These are phyloP conservation scores for Podotricha telesiphe DNA, from an alignment of 2,888 invertebrate species.

Conservation along the genomic window DNA sequence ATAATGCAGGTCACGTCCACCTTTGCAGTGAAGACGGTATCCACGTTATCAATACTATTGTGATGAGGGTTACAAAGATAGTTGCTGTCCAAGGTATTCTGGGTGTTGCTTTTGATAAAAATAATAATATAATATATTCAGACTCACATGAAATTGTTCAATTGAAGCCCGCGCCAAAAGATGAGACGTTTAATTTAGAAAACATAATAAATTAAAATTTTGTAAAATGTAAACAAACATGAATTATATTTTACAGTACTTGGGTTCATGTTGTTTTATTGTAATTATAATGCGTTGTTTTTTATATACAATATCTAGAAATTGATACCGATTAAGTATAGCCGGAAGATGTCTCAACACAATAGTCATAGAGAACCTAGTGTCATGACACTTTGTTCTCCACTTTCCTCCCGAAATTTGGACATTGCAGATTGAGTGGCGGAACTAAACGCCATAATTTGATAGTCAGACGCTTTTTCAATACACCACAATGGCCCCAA, in stretches of 20 bases:
- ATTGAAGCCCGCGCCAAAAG: constrained; percentile 51
- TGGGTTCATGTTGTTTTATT: not conserved
- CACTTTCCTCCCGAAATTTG: no score
- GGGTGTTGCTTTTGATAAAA: constrained; percentile 66
- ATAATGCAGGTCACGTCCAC: constrained; percentile 61
- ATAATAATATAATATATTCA: constrained; percentile 69
- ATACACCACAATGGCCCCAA: no score
- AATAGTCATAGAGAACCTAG: no score
- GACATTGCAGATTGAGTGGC: no score
- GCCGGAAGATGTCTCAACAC: no score
- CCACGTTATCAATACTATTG: constrained; percentile 60
- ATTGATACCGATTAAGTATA: no score
- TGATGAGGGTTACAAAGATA: constrained; percentile 61
- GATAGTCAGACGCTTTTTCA: no score
- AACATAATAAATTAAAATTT: constrained; percentile 11
- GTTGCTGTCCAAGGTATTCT: constrained; percentile 62
- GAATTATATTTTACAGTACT: not conserved
- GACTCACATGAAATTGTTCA: constrained; percentile 67
- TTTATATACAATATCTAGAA: no score
- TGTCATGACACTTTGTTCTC: no score
- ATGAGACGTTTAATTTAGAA: constrained; percentile 23
- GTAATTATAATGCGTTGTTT: not conserved
- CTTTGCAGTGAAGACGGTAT: constrained; percentile 70
- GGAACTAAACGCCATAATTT: no score
- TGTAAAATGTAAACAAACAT: not conserved